These are phyloP conservation scores for Sebastolobus altivelis DNA, from an alignment of 2,797 vertebrate genomes.

Conservation along the genomic window DNA sequence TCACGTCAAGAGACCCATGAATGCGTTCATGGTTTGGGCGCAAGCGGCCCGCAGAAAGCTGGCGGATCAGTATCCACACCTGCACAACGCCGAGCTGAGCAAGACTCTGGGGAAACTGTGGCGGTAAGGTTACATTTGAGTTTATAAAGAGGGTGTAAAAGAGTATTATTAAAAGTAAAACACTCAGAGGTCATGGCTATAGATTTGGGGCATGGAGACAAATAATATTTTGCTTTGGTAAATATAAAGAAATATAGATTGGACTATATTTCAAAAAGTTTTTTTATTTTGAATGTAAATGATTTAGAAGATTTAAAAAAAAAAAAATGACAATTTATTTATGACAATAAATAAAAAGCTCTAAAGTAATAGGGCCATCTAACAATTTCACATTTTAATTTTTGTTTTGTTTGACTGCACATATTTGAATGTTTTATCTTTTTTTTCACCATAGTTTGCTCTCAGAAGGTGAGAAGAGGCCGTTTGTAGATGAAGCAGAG, in stretches of 20 bases:
- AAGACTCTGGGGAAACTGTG: conserved; percentile 96
- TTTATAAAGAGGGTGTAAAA: neutral
- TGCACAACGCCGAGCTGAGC: conserved; percentile 97
- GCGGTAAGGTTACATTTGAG: conserved; percentile 85
- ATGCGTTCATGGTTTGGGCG: conserved; percentile 96
- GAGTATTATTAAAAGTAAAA: neutral
- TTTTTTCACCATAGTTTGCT: conserved; percentile 84
- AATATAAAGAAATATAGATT: neutral
- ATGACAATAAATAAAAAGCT: neutral
- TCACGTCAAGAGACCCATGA: conserved; percentile 95
- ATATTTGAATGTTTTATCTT: neutral
- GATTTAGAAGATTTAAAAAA: neutral
- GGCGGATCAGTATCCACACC: conserved; percentile 95
- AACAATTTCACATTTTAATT: neutral
- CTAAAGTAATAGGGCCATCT: neutral
- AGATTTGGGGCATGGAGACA: neutral
- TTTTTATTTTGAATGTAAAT: neutral
- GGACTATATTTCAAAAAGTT: neutral
- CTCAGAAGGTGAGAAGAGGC: conserved; percentile 96
- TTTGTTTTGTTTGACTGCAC: neutral
- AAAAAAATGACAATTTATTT: neutral
- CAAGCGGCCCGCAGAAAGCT: conserved; percentile 94
- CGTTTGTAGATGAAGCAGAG: conserved; percentile 97
- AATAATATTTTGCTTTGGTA: neutral
- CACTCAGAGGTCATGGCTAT: neutral